Percentiles rank a stretch among this genome's conserved stretches.
These are phyloP conservation scores for Petrocephalus schoutedeni DNA, from an alignment of 2,797 vertebrate genomes.

Conservation along the genomic window DNA sequence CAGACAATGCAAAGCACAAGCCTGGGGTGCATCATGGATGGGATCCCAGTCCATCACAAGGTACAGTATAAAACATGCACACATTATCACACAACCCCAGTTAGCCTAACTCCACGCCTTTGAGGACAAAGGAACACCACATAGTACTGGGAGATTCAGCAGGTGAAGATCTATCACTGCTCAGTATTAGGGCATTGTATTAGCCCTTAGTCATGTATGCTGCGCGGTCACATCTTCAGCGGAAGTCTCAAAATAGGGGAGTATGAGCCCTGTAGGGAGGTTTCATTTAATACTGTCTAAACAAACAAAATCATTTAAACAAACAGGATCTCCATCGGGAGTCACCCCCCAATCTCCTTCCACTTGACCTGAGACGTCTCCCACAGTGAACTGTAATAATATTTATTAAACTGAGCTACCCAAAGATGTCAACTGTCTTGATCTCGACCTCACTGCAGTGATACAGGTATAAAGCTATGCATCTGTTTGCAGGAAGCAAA, in stretches of 20 bases:
- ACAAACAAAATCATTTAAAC: background rate
- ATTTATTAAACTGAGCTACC: background rate
- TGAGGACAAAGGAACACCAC: background rate
- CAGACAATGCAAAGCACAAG: background rate
- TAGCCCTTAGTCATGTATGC: background rate
- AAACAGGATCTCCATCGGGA: background rate
- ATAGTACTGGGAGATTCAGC: background rate
- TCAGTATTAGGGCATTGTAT: background rate
- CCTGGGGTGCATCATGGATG: background rate
- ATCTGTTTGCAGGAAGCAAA: background rate
- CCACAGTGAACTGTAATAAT: background rate
- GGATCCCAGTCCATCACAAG: background rate
- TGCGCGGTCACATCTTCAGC: background rate
- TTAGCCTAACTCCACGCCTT: background rate
- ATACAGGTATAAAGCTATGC: background rate
- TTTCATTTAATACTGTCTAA: slow-evolving; percentile 6
- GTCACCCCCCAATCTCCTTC: background rate
- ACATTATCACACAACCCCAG: background rate
- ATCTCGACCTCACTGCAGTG: background rate
- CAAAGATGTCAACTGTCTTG: background rate
- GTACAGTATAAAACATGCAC: background rate
- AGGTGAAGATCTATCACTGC: background rate
- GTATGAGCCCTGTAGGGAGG: background rate
- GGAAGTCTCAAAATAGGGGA: background rate
- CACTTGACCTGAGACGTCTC: background rate